Evolutionary conservation across 2,113 vertebrate species (phyloP).

Genomic region (Ailurus styani): DNA sequence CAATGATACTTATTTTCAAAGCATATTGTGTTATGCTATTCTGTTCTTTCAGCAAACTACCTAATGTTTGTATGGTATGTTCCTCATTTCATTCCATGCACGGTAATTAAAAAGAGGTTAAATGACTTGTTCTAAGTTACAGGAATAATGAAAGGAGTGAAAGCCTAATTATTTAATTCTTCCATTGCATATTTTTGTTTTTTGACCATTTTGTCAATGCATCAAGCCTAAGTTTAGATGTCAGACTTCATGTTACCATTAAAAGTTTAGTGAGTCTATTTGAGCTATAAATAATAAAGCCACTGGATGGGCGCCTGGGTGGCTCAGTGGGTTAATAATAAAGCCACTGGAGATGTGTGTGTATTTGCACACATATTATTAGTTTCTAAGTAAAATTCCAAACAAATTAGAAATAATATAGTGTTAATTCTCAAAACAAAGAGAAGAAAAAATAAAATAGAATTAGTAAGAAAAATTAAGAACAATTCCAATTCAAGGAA

Average conservation of each 20-base stretch:
- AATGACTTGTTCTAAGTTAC: neutral
- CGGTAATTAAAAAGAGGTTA: neutral
- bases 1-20: neutral
- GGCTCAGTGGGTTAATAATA: too few relatives aligned
- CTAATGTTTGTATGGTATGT: neutral
- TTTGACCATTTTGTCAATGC: neutral
- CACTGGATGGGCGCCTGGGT: too few relatives aligned
- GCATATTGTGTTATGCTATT: neutral
- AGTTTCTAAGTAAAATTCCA: neutral
- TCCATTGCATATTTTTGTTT: neutral
- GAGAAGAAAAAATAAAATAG: neutral
- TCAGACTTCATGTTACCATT: neutral
- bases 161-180: neutral
- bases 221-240: neutral
- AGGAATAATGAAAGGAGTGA: neutral
- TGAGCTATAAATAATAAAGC: neutral
- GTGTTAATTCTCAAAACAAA: neutral
- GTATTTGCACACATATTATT: neutral
- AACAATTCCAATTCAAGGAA: neutral
- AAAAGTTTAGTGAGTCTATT: neutral
- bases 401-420: neutral
- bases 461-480: neutral
- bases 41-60: neutral
- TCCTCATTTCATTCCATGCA: neutral
- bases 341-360: neutral